phyloP scores from a whole-genome alignment of 2,797 vertebrate genomes.

The Pempheris klunzingeri region DNA sequence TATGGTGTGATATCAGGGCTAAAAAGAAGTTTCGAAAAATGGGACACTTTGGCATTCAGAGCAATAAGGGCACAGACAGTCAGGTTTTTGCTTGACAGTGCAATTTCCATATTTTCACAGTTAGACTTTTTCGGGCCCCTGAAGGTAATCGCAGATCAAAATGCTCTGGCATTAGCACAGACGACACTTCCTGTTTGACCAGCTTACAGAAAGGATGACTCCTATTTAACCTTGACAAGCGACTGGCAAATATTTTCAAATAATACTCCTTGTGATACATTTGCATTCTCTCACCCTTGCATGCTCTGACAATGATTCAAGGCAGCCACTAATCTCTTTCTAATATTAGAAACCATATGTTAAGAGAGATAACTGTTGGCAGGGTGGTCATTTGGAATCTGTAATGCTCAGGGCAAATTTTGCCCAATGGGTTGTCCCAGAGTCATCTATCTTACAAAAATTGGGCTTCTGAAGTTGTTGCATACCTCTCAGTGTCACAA shows the following conservation, averaged over 20 bases:
- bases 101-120: conserved; percentile 63
- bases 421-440: conserved; percentile 49
- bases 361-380: conserved; percentile 62
- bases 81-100: conserved; percentile 49
- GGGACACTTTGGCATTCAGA: conserved; percentile 44
- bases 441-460: conserved; percentile 45
- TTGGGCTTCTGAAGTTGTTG: conserved; percentile 46
- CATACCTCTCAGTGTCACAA: conserved; percentile 39
- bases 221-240: conserved; percentile 49
- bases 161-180: conserved; percentile 18
- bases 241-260: conserved; percentile 42
- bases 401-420: conserved; percentile 46
- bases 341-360: conserved; percentile 63
- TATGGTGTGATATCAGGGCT: conserved; percentile 41
- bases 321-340: conserved; percentile 54
- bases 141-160: conserved; percentile 62
- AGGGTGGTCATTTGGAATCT: conserved; percentile 50
- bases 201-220: conserved; percentile 15
- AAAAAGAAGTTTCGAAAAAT: conserved; percentile 52
- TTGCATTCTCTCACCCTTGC: conserved; percentile 42
- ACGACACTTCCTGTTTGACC: conserved; percentile 32
- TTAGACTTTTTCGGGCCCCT: conserved; percentile 22
- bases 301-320: conserved; percentile 46
- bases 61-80: conserved; percentile 36
- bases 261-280: conserved; percentile 18